A percentile compares a stretch with the other conserved stretches of the same genome.
phyloP scores from a whole-genome alignment of 92 coral and sea anemone genomes.

The Isaurus tuberculatus region DNA sequence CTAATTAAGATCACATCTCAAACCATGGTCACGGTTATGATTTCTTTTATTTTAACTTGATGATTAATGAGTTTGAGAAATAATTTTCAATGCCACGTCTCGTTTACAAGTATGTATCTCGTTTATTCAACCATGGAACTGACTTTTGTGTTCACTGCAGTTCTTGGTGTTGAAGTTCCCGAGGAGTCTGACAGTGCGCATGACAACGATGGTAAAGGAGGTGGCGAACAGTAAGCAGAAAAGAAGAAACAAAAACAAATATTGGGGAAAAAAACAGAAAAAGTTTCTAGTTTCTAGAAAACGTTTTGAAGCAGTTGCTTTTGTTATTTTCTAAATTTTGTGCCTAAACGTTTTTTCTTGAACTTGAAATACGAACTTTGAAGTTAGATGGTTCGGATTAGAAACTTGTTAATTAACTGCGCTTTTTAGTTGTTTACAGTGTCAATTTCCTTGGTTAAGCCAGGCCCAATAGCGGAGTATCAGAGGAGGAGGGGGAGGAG shows the following conservation, averaged over 20 bases:
- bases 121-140: not conserved
- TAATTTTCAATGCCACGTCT: not conserved
- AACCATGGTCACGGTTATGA: too few species aligned
- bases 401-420: too few species aligned
- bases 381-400: too few species aligned
- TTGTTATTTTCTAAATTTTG: too few species aligned
- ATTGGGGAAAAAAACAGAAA: not conserved
- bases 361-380: too few species aligned
- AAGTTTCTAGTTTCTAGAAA: not conserved
- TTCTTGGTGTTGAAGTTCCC: slow-evolving; percentile 28
- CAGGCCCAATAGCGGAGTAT: too few species aligned
- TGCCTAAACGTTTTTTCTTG: too few species aligned
- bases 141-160: not conserved
- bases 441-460: too few species aligned
- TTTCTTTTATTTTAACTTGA: too few species aligned
- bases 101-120: not conserved
- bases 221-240: not conserved
- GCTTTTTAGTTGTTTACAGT: too few species aligned
- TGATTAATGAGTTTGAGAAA: not conserved
- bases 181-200: slow-evolving; percentile 4
- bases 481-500: too few species aligned
- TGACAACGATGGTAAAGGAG: not conserved
- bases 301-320: not conserved
- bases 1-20: too few species aligned
- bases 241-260: not conserved